Evolutionary conservation across 2,113 vertebrate genomes (phyloP).

Genomic region (Drymodes brunneopygia): DNA sequence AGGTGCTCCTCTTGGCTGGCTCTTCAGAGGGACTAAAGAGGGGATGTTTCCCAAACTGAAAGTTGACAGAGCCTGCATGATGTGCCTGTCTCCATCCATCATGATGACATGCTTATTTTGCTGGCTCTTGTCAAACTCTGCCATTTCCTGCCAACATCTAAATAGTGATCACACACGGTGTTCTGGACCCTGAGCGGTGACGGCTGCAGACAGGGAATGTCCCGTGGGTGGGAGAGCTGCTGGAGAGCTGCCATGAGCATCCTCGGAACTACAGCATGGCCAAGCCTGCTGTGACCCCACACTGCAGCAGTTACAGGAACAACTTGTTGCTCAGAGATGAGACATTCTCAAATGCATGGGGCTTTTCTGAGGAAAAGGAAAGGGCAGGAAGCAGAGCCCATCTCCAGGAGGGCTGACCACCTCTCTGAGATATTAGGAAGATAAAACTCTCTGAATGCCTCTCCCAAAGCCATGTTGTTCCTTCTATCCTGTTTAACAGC

Average conservation of each 20-base stretch:
- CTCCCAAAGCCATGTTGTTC: background rate
- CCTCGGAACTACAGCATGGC: background rate
- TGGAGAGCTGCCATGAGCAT: background rate
- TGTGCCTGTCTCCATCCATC: background rate
- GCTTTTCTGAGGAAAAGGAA: background rate
- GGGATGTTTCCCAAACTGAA: background rate
- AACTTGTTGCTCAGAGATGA: background rate
- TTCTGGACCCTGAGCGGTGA: background rate
- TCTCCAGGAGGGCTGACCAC: background rate
- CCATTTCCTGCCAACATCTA: background rate
- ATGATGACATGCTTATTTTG: background rate
- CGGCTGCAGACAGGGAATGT: background rate
- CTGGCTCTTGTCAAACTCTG: background rate
- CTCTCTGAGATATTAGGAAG: background rate
- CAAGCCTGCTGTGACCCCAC: accelerated
- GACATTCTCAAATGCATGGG: background rate
- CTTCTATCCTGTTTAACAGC: background rate
- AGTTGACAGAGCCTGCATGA: accelerated
- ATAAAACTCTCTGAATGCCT: background rate
- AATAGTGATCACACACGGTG: accelerated
- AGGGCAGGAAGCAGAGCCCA: background rate
- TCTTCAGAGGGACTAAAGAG: background rate
- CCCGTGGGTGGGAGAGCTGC: background rate
- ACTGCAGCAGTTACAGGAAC: background rate
- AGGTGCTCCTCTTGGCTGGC: background rate